phyloP scores from a whole-genome alignment of 2,888 invertebrate species.

The Trachelus stipa region DNA sequence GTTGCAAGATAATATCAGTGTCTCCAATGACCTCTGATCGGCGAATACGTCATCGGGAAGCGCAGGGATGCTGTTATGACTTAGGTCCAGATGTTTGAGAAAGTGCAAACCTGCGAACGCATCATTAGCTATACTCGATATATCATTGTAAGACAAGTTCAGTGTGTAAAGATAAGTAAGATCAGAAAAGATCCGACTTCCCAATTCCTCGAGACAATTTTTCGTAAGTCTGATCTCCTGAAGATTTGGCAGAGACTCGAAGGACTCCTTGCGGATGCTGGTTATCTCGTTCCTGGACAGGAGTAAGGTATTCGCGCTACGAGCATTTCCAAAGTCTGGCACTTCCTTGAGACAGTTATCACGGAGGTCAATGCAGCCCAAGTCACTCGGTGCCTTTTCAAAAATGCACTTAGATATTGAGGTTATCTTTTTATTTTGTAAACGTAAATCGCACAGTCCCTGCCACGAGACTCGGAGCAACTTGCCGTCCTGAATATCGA shows the following conservation, averaged over 20 bases:
- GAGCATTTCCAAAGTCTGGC: constrained; percentile 1
- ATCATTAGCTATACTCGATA: constrained; percentile 12
- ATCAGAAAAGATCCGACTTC: constrained; percentile 6
- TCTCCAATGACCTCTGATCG: neutral
- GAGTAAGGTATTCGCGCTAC: constrained; percentile 6
- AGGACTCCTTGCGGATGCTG: neutral
- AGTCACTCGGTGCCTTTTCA: neutral
- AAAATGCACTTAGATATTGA: constrained; percentile 1
- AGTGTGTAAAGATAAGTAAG: constrained; percentile 10
- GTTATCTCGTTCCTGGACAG: constrained; percentile 15
- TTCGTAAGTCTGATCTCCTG: constrained; percentile 13
- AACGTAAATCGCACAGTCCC: constrained; percentile 3
- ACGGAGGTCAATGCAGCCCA: constrained; percentile 15
- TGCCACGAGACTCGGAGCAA: constrained; percentile 11
- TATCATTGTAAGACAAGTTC: constrained; percentile 18
- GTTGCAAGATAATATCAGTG: constrained; percentile 13
- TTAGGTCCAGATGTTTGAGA: constrained; percentile 16
- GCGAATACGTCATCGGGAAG: constrained; percentile 9
- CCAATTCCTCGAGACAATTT: constrained; percentile 14
- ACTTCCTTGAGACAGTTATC: constrained; percentile 14
- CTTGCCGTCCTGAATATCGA: constrained; percentile 17
- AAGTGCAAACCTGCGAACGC: constrained; percentile 13
- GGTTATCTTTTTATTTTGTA: constrained; percentile 12
- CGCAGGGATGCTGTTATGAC: constrained; percentile 15
- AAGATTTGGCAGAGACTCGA: constrained; percentile 12